Evolutionary conservation across 2,797 vertebrate genomes (phyloP).

Genomic region (Microtus agrestis): DNA sequence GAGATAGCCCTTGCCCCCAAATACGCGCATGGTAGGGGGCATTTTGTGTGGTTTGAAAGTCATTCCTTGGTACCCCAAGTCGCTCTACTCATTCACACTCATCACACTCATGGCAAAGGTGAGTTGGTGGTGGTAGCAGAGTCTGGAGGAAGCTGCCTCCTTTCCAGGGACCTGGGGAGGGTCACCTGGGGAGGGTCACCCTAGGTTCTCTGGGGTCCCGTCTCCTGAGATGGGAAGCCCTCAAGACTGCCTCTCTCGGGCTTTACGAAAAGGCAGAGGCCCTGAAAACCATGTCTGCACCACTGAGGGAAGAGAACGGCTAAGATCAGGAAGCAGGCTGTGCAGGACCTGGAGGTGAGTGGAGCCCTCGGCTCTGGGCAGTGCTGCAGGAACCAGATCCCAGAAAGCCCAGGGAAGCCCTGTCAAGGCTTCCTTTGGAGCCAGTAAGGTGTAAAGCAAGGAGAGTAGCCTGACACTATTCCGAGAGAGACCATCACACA

Average conservation of each 20-base stretch:
- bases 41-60: constrained; percentile 4
- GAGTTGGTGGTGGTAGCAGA: background rate
- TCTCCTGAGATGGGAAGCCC: background rate
- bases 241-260: background rate
- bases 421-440: background rate
- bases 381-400: background rate
- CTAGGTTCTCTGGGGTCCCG: background rate
- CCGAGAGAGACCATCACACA: too few relatives aligned
- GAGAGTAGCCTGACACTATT: background rate
- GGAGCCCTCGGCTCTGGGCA: background rate
- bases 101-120: background rate
- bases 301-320: background rate
- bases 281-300: background rate
- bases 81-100: constrained; percentile 23
- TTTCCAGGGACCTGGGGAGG: background rate
- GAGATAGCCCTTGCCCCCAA: background rate
- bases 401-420: background rate
- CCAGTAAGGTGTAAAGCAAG: background rate
- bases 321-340: background rate
- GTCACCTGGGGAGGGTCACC: background rate
- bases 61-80: background rate
- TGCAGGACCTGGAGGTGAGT: background rate
- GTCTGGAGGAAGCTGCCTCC: background rate
- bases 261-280: background rate
- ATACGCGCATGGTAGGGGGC: background rate